Conservation (phyloP, 2,113 vertebrate species). For the Hippocampus guttulatus region DNA sequence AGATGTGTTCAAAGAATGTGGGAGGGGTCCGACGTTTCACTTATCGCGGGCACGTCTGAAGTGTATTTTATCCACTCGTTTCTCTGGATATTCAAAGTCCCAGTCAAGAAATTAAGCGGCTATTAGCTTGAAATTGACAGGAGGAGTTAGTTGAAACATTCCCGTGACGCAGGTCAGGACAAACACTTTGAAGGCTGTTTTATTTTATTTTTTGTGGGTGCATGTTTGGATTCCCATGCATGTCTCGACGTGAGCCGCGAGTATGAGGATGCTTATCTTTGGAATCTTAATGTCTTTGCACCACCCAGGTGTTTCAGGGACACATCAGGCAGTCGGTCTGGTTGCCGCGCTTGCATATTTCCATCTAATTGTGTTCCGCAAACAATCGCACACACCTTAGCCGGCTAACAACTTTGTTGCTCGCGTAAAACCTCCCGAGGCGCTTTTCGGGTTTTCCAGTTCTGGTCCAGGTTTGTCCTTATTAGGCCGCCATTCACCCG, state of each 20-base stretch:
- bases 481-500: not conserved
- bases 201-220: not conserved
- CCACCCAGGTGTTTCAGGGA: not conserved
- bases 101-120: not conserved
- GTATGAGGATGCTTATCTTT: not conserved
- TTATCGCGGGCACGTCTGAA: too few relatives aligned
- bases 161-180: not conserved
- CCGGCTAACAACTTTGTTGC: not conserved
- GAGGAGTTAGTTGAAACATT: not conserved
- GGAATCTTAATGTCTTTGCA: not conserved
- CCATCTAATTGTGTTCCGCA: not conserved
- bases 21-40: too few relatives aligned
- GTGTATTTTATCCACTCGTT: too few relatives aligned
- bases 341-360: not conserved
- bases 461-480: conserved; percentile 1
- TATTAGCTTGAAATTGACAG: not conserved
- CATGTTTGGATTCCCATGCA: not conserved
- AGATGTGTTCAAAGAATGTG: too few relatives aligned
- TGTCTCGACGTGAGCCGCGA: not conserved
- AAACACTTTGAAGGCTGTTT: not conserved
- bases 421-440: not conserved
- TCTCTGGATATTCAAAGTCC: too few relatives aligned
- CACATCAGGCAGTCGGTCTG: not conserved
- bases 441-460: not conserved
- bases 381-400: not conserved